phyloP scores from a whole-genome alignment of 1,140 invertebrate genomes.

The Drosophila kepulauana region DNA sequence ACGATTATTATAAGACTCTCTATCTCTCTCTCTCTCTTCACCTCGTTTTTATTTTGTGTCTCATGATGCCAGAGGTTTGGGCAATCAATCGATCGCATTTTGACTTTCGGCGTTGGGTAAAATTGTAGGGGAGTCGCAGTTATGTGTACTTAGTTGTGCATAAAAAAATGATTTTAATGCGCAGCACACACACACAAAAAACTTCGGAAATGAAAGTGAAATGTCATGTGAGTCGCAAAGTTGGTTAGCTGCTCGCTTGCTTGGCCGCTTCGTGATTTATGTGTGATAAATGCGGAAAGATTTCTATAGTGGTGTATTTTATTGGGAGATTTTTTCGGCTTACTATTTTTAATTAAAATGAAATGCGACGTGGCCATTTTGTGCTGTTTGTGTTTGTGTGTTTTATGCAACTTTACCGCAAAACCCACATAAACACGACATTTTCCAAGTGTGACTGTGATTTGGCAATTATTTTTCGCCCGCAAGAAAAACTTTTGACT shows the following conservation, averaged over 20 bases:
- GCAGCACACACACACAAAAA: slow-evolving; percentile 48
- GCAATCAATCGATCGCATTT: slow-evolving; percentile 61
- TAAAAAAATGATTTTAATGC: slow-evolving; percentile 72
- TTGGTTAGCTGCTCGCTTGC: not conserved
- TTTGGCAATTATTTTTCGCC: slow-evolving; percentile 70
- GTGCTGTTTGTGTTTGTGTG: not conserved
- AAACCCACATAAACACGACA: slow-evolving; percentile 36
- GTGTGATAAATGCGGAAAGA: slow-evolving; percentile 80
- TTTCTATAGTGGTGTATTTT: slow-evolving; percentile 43
- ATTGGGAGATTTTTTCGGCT: slow-evolving; percentile 44
- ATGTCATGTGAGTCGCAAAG: slow-evolving; percentile 69
- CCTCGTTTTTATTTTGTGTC: not conserved
- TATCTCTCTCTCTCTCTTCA: not conserved
- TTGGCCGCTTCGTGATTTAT: slow-evolving; percentile 64
- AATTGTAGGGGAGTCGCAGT: slow-evolving; percentile 40
- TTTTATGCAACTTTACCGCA: slow-evolving; percentile 34
- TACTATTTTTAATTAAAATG: slow-evolving; percentile 69
- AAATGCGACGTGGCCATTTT: slow-evolving; percentile 24
- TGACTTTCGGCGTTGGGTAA: slow-evolving; percentile 36
- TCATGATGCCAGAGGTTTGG: slow-evolving; percentile 9
- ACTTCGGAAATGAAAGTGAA: slow-evolving; percentile 83
- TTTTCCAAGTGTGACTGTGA: slow-evolving; percentile 39
- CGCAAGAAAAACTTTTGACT: slow-evolving; percentile 43
- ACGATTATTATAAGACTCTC: not conserved
- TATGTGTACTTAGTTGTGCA: slow-evolving; percentile 18